phyloP scores from a whole-genome alignment of 2,888 invertebrate species.

The Phyllotreta cruciferae region DNA sequence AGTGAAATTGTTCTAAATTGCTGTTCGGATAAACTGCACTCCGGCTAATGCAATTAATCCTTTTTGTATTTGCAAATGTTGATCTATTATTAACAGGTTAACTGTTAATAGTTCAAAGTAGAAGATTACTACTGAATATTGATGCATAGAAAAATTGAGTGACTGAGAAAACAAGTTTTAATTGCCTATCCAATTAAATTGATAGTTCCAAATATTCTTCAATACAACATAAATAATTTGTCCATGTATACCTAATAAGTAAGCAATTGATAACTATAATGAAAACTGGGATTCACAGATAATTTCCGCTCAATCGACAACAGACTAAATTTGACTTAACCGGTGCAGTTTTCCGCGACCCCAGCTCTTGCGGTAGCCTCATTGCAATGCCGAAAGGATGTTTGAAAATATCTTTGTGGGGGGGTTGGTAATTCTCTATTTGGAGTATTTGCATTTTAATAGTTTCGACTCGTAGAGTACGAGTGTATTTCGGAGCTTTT shows the following conservation, averaged over 20 bases:
- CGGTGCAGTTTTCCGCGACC: conserved; percentile 14
- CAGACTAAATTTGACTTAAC: neutral
- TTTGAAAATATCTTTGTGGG: conserved; percentile 51
- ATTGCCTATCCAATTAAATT: too few relatives aligned
- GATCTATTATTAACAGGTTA: neutral
- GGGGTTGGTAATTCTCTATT: conserved; percentile 50
- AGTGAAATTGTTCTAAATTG: conserved; percentile 51
- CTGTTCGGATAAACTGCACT: conserved; percentile 23
- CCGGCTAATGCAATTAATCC: neutral
- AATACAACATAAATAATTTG: too few relatives aligned
- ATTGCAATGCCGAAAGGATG: conserved; percentile 45
- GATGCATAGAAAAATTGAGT: too few relatives aligned
- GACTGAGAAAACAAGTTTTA: too few relatives aligned
- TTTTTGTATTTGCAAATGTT: neutral
- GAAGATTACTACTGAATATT: too few relatives aligned
- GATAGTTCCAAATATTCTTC: too few relatives aligned
- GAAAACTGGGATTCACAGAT: neutral
- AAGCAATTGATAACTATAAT: neutral
- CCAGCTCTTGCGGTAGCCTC: conserved; percentile 29
- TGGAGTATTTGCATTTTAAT: conserved; percentile 62
- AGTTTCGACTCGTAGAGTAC: conserved; percentile 52
- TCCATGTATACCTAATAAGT: neutral
- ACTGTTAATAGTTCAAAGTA: too few relatives aligned
- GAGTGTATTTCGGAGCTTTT: conserved; percentile 53
- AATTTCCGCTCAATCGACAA: neutral